Conservation (phyloP, 1,140 invertebrate species). For the Pygmarrhopalites habei region DNA sequence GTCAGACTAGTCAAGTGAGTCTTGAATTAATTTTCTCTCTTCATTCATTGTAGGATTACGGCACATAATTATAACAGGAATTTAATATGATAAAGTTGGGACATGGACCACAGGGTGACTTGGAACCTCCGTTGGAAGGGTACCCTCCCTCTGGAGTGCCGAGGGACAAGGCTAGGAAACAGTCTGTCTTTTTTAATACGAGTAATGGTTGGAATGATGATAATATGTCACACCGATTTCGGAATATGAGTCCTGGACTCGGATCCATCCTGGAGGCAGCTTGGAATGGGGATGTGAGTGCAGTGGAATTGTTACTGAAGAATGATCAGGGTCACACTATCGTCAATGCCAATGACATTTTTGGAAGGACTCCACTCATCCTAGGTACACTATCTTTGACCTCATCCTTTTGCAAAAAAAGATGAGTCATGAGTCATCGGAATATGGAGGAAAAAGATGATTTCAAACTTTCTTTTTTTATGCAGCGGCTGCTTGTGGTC, state of each 20-base stretch:
- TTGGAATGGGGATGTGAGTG: slow-evolving; percentile 21
- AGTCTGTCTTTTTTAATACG: slow-evolving; percentile 32
- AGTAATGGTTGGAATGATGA: slow-evolving; percentile 35
- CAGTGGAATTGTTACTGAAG: slow-evolving; percentile 14
- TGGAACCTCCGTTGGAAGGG: slow-evolving; percentile 24
- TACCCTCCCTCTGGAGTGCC: not conserved
- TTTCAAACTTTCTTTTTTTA: slow-evolving; percentile 1
- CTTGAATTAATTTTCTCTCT: not conserved
- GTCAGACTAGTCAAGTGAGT: slow-evolving; percentile 29
- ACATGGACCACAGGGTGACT: slow-evolving; percentile 24
- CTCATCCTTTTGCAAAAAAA: too few relatives aligned
- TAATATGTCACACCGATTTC: slow-evolving; percentile 25
- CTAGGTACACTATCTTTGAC: too few relatives aligned
- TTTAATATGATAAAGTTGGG: not conserved
- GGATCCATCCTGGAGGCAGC: slow-evolving; percentile 31
- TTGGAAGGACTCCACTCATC: not conserved
- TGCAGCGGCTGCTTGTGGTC: slow-evolving; percentile 23
- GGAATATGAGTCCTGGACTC: slow-evolving; percentile 23
- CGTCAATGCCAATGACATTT: slow-evolving; percentile 7
- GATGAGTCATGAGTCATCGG: too few relatives aligned
- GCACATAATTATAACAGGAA: too few relatives aligned
- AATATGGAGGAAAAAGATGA: too few relatives aligned
- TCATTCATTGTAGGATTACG: too few relatives aligned
- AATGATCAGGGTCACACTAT: slow-evolving; percentile 10
- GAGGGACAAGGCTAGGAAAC: slow-evolving; percentile 19